These are phyloP conservation scores for Dilophus febrilis DNA, from an alignment of 2,888 invertebrate species.

Conservation along the genomic window DNA sequence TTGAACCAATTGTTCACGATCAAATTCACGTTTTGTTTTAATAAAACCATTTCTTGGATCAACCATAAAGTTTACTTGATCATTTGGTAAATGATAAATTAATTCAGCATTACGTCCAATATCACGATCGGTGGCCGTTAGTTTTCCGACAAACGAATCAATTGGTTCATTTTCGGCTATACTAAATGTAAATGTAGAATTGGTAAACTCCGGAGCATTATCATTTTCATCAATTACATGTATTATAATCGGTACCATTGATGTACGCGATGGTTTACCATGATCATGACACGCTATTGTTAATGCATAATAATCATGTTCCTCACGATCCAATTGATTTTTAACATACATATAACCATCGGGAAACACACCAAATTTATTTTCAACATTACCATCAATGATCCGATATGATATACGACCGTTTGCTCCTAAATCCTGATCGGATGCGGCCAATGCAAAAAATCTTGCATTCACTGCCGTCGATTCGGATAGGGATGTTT, in stretches of 20 bases:
- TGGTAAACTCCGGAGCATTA: constrained; percentile 81
- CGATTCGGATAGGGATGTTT: constrained; percentile 79
- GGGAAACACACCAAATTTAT: constrained; percentile 85
- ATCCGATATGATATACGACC: constrained; percentile 68
- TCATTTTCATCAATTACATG: constrained; percentile 94
- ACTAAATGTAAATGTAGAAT: constrained; percentile 77
- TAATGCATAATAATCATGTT: constrained; percentile 77
- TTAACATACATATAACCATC: constrained; percentile 84
- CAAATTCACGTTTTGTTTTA: constrained; percentile 68
- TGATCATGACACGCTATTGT: constrained; percentile 70
- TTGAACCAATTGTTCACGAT: constrained; percentile 71
- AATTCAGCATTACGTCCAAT: constrained; percentile 83
- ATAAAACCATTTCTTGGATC: constrained; percentile 84
- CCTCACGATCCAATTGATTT: constrained; percentile 73
- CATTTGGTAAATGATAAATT: constrained; percentile 57
- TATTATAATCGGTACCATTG: constrained; percentile 78
- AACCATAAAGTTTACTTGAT: constrained; percentile 68
- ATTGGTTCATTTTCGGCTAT: constrained; percentile 76
- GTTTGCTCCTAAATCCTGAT: constrained; percentile 69
- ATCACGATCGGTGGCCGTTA: constrained; percentile 78
- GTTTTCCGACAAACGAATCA: constrained; percentile 81
- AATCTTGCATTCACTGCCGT: constrained; percentile 81
- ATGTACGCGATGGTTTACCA: constrained; percentile 58
- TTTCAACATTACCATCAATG: constrained; percentile 68
- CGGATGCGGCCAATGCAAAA: constrained; percentile 77